A percentile compares a stretch with the other conserved stretches of the same genome.
These are phyloP conservation scores for Gnathonemus longibarbis DNA, from an alignment of 2,113 vertebrate species.

Conservation along the genomic window DNA sequence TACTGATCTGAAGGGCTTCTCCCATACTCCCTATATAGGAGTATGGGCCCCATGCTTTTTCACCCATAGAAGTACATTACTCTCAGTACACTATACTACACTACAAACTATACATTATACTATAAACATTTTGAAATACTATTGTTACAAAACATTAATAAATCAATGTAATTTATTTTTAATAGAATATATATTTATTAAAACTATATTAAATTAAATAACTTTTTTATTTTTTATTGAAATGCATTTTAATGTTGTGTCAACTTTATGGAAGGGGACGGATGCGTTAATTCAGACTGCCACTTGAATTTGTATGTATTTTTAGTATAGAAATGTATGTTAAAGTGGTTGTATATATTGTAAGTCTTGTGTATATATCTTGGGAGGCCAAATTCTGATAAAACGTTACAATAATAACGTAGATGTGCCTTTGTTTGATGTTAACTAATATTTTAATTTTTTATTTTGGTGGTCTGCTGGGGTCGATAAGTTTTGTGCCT, in stretches of 20 bases:
- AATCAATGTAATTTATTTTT: neutral
- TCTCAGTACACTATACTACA: neutral
- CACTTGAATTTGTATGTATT: neutral
- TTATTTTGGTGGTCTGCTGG: neutral
- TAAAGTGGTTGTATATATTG: neutral
- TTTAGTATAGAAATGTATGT: neutral
- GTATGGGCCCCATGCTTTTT: neutral
- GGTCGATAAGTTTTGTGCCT: neutral
- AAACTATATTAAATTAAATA: neutral
- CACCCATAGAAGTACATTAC: neutral
- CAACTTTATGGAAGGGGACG: neutral
- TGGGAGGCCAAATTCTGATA: neutral
- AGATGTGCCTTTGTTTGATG: neutral
- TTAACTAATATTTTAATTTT: neutral
- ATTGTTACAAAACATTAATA: neutral
- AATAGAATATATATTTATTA: neutral
- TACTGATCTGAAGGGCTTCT: constrained; percentile 28
- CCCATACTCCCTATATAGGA: neutral
- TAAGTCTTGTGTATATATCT: neutral
- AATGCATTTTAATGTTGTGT: neutral
- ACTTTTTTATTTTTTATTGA: neutral
- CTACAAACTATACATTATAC: neutral
- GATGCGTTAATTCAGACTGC: neutral
- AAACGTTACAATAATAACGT: neutral
- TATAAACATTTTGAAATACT: neutral